Conservation (phyloP, 2,888 invertebrate genomes). For the Pandemis heparana region DNA sequence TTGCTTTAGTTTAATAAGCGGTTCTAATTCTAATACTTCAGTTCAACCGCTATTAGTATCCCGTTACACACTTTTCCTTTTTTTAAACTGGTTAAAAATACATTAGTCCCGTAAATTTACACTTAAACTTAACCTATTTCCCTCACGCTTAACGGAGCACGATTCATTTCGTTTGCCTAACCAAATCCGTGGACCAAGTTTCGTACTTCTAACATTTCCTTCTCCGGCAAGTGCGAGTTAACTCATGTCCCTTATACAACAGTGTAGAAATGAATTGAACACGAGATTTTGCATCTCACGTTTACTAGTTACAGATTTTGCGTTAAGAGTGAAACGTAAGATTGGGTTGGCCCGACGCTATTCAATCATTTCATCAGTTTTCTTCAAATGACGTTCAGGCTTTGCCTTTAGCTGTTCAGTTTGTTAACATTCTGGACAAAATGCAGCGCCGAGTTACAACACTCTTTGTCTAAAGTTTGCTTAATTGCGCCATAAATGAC, state of each 20-base stretch:
- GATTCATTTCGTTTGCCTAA: slow-evolving; percentile 15
- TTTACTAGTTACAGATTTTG: not conserved
- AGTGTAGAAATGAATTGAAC: not conserved
- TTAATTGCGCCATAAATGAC: slow-evolving; percentile 9
- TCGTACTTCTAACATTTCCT: slow-evolving; percentile 12
- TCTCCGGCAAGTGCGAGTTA: not conserved
- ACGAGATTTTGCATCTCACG: not conserved
- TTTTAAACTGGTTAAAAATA: too few species aligned
- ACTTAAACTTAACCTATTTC: slow-evolving; percentile 16
- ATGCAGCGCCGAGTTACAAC: slow-evolving; percentile 1
- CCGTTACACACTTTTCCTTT: too few species aligned
- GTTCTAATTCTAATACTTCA: too few species aligned
- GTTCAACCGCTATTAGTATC: too few species aligned
- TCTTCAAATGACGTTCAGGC: not conserved
- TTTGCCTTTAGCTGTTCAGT: not conserved
- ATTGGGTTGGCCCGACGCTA: not conserved
- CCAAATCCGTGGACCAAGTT: slow-evolving; percentile 14
- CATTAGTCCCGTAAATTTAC: not conserved
- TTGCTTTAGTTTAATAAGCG: not conserved
- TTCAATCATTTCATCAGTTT: not conserved
- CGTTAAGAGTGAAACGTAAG: not conserved
- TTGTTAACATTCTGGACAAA: slow-evolving; percentile 1
- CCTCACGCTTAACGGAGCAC: not conserved
- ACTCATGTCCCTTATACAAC: not conserved
- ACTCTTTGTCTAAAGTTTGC: slow-evolving; percentile 4